phyloP scores from a whole-genome alignment of 2,113 vertebrate genomes.

The Zootoca vivipara region DNA sequence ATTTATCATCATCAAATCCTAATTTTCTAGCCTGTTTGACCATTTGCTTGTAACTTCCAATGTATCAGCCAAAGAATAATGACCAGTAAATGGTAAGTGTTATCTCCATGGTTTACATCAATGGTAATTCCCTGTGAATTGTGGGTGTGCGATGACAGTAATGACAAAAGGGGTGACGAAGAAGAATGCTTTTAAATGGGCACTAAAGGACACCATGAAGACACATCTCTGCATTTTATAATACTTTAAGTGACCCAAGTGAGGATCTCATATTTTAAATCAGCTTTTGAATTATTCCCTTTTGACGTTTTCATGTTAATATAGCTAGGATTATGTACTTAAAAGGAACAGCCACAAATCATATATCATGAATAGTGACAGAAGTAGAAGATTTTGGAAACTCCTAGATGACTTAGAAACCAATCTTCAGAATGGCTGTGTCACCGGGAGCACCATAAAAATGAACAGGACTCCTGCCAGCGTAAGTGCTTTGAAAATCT shows the following conservation, averaged over 20 bases:
- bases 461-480: constrained; percentile 1
- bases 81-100: constrained; percentile 35
- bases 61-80: constrained; percentile 41
- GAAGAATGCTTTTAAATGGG: constrained; percentile 48
- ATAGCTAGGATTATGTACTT: constrained; percentile 53
- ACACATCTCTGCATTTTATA: constrained; percentile 47
- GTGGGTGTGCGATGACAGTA: neutral
- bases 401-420: constrained; percentile 19
- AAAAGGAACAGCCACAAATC: constrained; percentile 49
- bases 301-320: constrained; percentile 56
- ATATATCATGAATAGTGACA: constrained; percentile 37
- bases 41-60: constrained; percentile 42
- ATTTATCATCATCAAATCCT: constrained; percentile 40
- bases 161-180: constrained; percentile 42
- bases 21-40: constrained; percentile 48
- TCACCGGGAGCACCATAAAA: constrained; percentile 27
- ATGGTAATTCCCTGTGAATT: constrained; percentile 59
- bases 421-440: constrained; percentile 2
- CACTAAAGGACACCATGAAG: constrained; percentile 60
- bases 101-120: constrained; percentile 33
- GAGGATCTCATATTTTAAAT: constrained; percentile 56
- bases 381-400: constrained; percentile 20
- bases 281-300: constrained; percentile 53
- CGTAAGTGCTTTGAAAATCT: constrained; percentile 24
- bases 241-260: constrained; percentile 47